Conservation (phyloP, 92 coral and sea anemone genomes). For the Heteractis magnifica region DNA sequence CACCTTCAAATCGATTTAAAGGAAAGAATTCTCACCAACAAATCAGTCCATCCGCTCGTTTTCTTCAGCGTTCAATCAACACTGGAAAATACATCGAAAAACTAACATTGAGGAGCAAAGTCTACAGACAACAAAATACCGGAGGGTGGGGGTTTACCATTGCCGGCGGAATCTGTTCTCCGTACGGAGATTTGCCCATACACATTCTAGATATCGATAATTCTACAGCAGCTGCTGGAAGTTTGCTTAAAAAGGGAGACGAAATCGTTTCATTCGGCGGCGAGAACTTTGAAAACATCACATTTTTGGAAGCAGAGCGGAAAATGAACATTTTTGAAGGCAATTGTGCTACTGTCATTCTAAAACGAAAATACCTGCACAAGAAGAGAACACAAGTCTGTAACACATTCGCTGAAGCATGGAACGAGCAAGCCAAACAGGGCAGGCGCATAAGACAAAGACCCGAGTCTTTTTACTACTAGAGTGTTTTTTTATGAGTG, state of each 20-base stretch:
- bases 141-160: slow-evolving; percentile 65
- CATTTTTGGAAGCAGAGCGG: slow-evolving; percentile 63
- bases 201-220: slow-evolving; percentile 54
- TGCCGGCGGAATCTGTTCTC: slow-evolving; percentile 74
- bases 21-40: not conserved
- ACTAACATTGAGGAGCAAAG: slow-evolving; percentile 50
- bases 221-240: slow-evolving; percentile 20
- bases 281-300: slow-evolving; percentile 59
- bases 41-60: not conserved
- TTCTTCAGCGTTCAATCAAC: slow-evolving; percentile 37
- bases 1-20: slow-evolving; percentile 29
- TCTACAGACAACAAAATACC: slow-evolving; percentile 29
- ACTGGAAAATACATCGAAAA: slow-evolving; percentile 48
- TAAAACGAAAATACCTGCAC: slow-evolving; percentile 66
- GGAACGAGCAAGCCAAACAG: slow-evolving; percentile 37
- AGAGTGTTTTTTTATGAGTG: not conserved
- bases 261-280: slow-evolving; percentile 70
- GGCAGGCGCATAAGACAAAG: slow-evolving; percentile 9
- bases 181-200: slow-evolving; percentile 84
- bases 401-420: slow-evolving; percentile 39
- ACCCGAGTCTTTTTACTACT: slow-evolving; percentile 40
- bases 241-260: slow-evolving; percentile 58
- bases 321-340: slow-evolving; percentile 35
- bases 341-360: slow-evolving; percentile 52
- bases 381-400: slow-evolving; percentile 23